Conservation (phyloP, 1,140 invertebrate species). For the Coptotermes formosanus region DNA sequence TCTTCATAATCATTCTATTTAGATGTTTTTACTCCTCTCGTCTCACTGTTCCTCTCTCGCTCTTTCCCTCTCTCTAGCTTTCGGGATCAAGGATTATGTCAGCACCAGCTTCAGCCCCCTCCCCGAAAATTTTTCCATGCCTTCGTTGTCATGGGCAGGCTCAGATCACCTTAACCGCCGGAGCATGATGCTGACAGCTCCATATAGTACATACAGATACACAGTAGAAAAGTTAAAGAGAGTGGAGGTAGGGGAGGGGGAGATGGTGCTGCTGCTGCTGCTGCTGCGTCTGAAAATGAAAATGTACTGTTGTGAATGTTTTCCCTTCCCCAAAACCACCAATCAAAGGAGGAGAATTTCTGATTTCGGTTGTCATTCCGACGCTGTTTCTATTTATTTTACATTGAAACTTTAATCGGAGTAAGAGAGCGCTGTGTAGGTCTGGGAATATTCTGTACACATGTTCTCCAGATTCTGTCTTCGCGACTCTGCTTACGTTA, state of each 20-base stretch:
- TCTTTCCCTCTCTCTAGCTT: conserved; percentile 16
- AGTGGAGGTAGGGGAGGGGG: not conserved
- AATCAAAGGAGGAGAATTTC: conserved; percentile 17
- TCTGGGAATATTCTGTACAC: too few species aligned
- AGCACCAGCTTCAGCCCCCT: conserved; percentile 28
- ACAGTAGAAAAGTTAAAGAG: conserved; percentile 19
- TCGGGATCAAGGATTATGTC: conserved; percentile 36
- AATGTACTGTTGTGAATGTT: not conserved
- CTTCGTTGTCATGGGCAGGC: conserved; percentile 30
- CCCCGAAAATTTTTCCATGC: conserved; percentile 27
- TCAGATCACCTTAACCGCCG: conserved; percentile 28
- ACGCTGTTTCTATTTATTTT: not conserved
- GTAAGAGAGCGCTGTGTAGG: too few species aligned
- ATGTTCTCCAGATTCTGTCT: too few species aligned
- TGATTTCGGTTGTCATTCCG: not conserved
- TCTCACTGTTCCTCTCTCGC: not conserved
- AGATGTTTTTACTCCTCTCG: not conserved
- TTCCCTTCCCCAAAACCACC: not conserved
- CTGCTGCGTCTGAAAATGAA: not conserved
- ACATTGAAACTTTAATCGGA: too few species aligned
- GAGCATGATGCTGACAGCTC: conserved; percentile 31
- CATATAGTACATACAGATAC: not conserved
- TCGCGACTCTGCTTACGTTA: too few species aligned
- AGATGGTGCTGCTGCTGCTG: not conserved
- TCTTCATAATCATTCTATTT: conserved; percentile 27